Conservation (phyloP, 1,140 invertebrate genomes). For the Andrena cerasifolii region DNA sequence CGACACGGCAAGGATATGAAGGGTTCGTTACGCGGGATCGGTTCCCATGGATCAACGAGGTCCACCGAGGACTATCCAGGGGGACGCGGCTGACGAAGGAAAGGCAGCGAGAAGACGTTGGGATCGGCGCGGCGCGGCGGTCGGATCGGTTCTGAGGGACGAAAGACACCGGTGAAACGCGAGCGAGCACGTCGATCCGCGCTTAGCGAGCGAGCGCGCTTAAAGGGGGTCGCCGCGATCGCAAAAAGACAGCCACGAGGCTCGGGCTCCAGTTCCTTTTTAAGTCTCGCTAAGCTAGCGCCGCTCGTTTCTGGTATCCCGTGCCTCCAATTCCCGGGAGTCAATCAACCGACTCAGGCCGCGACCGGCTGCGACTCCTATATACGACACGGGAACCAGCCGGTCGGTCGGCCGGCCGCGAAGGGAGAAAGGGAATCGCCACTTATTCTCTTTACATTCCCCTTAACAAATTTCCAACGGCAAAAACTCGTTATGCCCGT, state of each 20-base stretch:
- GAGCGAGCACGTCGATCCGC: slow-evolving; percentile 46
- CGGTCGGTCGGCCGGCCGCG: slow-evolving; percentile 26
- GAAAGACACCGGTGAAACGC: slow-evolving; percentile 46
- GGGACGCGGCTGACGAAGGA: background rate
- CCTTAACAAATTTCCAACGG: slow-evolving; percentile 67
- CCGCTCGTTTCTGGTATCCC: slow-evolving; percentile 62
- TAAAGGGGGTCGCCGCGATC: slow-evolving; percentile 48
- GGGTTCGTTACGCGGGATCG: too few species aligned
- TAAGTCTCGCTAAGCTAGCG: slow-evolving; percentile 65
- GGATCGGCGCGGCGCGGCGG: too few species aligned
- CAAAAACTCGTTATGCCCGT: slow-evolving; percentile 64
- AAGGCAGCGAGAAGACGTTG: background rate
- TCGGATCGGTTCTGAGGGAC: slow-evolving; percentile 46
- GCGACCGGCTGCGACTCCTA: slow-evolving; percentile 44
- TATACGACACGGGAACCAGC: slow-evolving; percentile 32
- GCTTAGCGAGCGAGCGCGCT: slow-evolving; percentile 38
- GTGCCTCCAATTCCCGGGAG: slow-evolving; percentile 53
- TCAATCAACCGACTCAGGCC: slow-evolving; percentile 54
- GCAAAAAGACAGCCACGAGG: slow-evolving; percentile 51
- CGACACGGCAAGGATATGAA: too few species aligned
- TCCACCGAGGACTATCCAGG: background rate
- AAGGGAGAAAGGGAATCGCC: slow-evolving; percentile 44
- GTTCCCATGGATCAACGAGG: slow-evolving; percentile 24
- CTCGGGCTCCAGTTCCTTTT: slow-evolving; percentile 57
- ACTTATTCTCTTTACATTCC: slow-evolving; percentile 66